Evolutionary conservation across 92 coral and sea anemone species (phyloP).

Genomic region (Porites rus): DNA sequence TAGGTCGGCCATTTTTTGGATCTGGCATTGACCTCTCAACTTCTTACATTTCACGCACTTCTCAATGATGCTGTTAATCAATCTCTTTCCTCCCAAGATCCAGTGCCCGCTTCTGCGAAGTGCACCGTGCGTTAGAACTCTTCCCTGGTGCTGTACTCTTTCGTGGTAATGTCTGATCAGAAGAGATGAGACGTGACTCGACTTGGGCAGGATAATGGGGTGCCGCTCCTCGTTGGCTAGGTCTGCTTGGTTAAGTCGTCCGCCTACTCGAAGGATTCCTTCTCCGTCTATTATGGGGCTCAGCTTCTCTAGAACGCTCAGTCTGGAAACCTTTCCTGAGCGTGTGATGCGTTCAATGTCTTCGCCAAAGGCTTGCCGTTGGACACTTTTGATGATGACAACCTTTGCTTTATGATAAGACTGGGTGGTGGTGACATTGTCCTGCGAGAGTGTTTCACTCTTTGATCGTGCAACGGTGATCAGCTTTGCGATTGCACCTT

Average conservation of each 20-base stretch:
- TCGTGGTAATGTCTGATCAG: slow-evolving; percentile 43
- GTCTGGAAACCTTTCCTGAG: slow-evolving; percentile 24
- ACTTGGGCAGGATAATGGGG: slow-evolving; percentile 40
- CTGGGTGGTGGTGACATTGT: not conserved
- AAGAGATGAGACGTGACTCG: slow-evolving; percentile 34
- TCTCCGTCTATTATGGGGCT: slow-evolving; percentile 37
- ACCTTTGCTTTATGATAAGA: slow-evolving; percentile 20
- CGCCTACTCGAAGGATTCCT: slow-evolving; percentile 51
- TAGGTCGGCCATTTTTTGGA: no score
- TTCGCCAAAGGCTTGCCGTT: slow-evolving; percentile 29
- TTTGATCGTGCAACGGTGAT: not conserved
- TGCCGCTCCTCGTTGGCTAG: slow-evolving; percentile 44
- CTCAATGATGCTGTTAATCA: no score
- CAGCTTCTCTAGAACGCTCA: slow-evolving; percentile 31
- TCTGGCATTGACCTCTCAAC: no score
- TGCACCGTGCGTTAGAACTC: no score
- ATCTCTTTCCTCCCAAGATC: no score
- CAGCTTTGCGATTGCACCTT: slow-evolving; percentile 25
- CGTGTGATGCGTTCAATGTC: not conserved
- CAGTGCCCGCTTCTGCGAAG: no score
- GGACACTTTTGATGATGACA: slow-evolving; percentile 32
- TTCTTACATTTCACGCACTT: no score
- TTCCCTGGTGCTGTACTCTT: no score
- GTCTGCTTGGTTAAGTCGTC: slow-evolving; percentile 45
- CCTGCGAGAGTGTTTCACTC: not conserved